phyloP scores from a whole-genome alignment of 2,113 vertebrate genomes.

The Peucedramus taeniatus region DNA sequence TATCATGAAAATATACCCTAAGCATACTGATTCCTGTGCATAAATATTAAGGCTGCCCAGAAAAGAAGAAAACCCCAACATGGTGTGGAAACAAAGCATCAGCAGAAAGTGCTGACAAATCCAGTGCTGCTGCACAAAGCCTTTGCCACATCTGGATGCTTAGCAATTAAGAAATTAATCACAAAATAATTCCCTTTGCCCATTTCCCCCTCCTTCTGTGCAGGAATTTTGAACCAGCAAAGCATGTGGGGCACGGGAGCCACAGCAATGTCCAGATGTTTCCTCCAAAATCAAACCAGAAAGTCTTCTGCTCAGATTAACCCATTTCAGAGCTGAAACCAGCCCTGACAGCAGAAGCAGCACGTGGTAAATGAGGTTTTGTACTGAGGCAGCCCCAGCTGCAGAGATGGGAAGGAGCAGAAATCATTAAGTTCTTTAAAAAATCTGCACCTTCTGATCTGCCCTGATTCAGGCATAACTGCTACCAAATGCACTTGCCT shows the following conservation, averaged over 20 bases:
- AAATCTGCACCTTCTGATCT: neutral
- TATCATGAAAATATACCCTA: neutral
- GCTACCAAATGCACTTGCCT: neutral
- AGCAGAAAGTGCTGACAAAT: neutral
- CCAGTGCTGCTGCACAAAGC: neutral
- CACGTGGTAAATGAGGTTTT: neutral
- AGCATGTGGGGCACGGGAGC: neutral
- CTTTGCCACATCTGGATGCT: neutral
- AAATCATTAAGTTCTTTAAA: neutral
- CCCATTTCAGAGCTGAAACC: neutral
- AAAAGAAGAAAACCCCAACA: neutral
- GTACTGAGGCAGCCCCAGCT: neutral
- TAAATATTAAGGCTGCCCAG: neutral
- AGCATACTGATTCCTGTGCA: accelerated
- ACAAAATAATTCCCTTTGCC: neutral
- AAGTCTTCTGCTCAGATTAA: neutral
- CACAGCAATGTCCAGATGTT: neutral
- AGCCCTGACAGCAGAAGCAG: neutral
- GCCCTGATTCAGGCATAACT: neutral
- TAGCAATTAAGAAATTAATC: neutral
- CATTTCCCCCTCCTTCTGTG: neutral
- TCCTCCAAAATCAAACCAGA: neutral
- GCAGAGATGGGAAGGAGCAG: neutral
- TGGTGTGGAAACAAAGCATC: neutral
- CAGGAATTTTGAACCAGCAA: neutral